Evolutionary conservation across 2,888 invertebrate species (phyloP), one percentile per base, ranked within the genome.

Genomic region (Apamea crenata): DNA sequence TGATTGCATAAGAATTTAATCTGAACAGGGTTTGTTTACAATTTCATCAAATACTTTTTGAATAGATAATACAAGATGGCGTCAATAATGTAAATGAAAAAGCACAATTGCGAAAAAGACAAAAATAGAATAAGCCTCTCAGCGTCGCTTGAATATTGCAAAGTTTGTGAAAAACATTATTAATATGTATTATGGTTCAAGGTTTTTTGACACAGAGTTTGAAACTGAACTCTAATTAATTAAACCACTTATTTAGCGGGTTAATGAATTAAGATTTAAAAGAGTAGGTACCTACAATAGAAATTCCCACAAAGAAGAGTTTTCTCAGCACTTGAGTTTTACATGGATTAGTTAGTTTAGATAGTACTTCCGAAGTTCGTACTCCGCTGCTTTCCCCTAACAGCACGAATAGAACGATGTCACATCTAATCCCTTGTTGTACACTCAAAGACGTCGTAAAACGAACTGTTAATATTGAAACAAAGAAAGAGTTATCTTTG

Each of bases 151-250:
- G 12, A 40, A 44, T 32, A 8, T 53, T 75, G 4, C 40, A 29
- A 40, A 40, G 25, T 25, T 40, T 50, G 75, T 40, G 18, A 53
- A 18, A 12, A 53, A 50, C 6, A 4, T 36, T 74, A 29, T 18
- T 53, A 40, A 74, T 53, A 53, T 74, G 29, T 47, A 32, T 32
- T 29, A 25, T 25, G 8, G 32, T 18, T 77, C 47, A 77, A 44
- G 56, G 44, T 76, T 75, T 32, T 21, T 32, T 71, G 63, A n/a
- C 18, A 7, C 6, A 2, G 7, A 25, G 21, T 56, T 76, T 25
- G 18, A 44, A 78, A 65, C n/a, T 0, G 16, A 32, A 16, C 21
- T 67, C 21, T 63, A n/a, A 79, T 77, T 67, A 68, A 47, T 78
- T 36, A 78, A 80, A 44, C n/a, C n/a, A n/a, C n/a, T n/a, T n/a